These are phyloP conservation scores for Plagiodera versicolora DNA, from an alignment of 2,888 invertebrate genomes.

Conservation along the genomic window DNA sequence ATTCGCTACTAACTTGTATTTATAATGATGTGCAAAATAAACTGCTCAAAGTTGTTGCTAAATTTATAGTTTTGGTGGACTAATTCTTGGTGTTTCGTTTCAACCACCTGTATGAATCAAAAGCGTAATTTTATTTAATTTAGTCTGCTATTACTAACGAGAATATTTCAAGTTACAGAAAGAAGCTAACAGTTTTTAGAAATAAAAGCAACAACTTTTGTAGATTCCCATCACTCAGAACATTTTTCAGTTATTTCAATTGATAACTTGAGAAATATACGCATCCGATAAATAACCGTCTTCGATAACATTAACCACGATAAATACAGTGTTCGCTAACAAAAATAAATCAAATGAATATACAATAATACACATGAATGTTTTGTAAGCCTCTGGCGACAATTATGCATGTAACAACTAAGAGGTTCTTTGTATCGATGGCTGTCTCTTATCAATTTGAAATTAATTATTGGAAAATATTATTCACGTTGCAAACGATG, in stretches of 20 bases:
- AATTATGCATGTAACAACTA: not conserved
- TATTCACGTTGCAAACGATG: too few species aligned
- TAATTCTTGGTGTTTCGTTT: too few species aligned
- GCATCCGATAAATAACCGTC: not conserved
- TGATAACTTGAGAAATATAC: too few species aligned
- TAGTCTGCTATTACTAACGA: too few species aligned
- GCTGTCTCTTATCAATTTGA: not conserved
- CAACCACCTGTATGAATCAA: too few species aligned
- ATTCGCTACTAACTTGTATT: slow-evolving; percentile 13
- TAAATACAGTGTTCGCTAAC: slow-evolving; percentile 8
- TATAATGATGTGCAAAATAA: slow-evolving; percentile 13
- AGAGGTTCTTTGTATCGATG: slow-evolving; percentile 6
- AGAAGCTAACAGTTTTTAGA: too few species aligned
- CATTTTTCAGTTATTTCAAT: slow-evolving; percentile 1
- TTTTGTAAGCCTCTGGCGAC: slow-evolving; percentile 7
- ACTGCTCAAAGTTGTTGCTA: slow-evolving; percentile 6
- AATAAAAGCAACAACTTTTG: too few species aligned
- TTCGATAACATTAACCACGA: slow-evolving; percentile 2
- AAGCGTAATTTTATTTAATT: too few species aligned
- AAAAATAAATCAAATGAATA: slow-evolving; percentile 13
- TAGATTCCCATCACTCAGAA: slow-evolving; percentile 4
- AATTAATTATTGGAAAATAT: not conserved
- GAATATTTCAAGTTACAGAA: too few species aligned
- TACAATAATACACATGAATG: slow-evolving; percentile 4
- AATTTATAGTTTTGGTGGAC: too few species aligned